Evolutionary conservation across 1,140 invertebrate genomes (phyloP), one percentile per base, ranked within the genome.

Genomic region (Dolichoris vasculosae): DNA sequence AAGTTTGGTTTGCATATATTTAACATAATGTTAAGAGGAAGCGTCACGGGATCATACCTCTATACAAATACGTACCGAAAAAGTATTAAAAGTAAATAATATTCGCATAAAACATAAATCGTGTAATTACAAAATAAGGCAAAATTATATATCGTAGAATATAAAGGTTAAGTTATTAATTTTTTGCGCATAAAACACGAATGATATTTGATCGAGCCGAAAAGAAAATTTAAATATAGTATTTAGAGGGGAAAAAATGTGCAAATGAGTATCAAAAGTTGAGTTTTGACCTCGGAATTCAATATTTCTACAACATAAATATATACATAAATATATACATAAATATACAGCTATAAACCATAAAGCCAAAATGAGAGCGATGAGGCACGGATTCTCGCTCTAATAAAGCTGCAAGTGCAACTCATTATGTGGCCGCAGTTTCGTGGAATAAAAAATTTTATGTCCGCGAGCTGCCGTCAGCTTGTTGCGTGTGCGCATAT

Each of bases 381-480:
- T 30, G 20, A 69, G 15, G 46, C 23, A 23, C 40, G 64, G 64
- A 79, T 84, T 84, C 63, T 79, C 46, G 46, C 77, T 75, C 67
- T 85, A 85, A 85, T 85, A 85, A 85, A 85, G 77, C 26, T 76
- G 35, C 77, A n/a, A 64, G 77, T 55, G 83, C 59, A 85, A 85
- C 83, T 85, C 77, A 85, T 85, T 80, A 85, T 75, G 78, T 46
- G 46, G 30, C 76, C 43, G 64, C 48, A 43, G 77, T 69, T 79
- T 48, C 67, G 77, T 26, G 59, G 38, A 80, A 48, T 80, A 80
- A 85, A 85, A 80, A 85, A 80, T 38, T 85, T 85, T 85, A 80
- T 51, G 63, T 76, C 71, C 75, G 46, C 75, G 75, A 40, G 75
- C 38, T 46, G 35, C 30, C 75, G 83, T 84, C 75, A 71, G 76